Base-by-base conservation (phyloP, 2,113 vertebrate genomes). In the Mastomys coucha region DNA sequence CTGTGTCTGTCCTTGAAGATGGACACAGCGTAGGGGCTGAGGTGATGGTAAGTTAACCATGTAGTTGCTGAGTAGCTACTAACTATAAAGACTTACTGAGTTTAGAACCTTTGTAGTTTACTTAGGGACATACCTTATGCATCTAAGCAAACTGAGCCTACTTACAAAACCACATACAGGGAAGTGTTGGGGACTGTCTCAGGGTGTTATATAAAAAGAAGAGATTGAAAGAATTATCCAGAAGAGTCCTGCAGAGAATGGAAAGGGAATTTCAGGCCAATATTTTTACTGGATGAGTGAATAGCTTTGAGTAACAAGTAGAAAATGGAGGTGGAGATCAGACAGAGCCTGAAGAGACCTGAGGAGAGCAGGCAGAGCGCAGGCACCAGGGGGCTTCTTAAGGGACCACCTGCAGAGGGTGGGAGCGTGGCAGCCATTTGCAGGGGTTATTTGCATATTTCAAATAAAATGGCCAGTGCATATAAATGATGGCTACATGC, bases 131-230 rank as follows among this genome's bases (percentile, higher is more conserved):
- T 28, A 4, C 63, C 82, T 84, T 78, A 60, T 39, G 31, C 16
- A 91, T 33, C 8, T 17, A 84, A 20, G 42, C 8, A 92, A 72
- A 51, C 20, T 2, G n/a, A 88, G 63, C 42, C 49, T 1, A 49
- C 19, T 53, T 88, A 76, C 45, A 82, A 89, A 95, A 28, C 10
- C 60, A 82, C 96, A 63, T 56, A 89, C 20, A 73, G n/a, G 36
- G 67, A 88, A 93, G 42, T 10, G 5, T 89, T 75, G 51, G 82
- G n/a, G 56, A 85, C 80, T 53, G 14, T 72, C 58, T 92, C 87
- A 51, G 60, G 42, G 12, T 60, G 12, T 45, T 9, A 69, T 36
- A 82, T 36, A 39, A 92, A 88, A 49, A 67, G 39, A 36, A 3
- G 33, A 0, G 45, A 65, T 7, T 33, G 45, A 80, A 78, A 91